A percentile compares a stretch with the other conserved stretches of the same genome.
Conservation (phyloP, 2,888 invertebrate species). For the Nezara viridula region DNA sequence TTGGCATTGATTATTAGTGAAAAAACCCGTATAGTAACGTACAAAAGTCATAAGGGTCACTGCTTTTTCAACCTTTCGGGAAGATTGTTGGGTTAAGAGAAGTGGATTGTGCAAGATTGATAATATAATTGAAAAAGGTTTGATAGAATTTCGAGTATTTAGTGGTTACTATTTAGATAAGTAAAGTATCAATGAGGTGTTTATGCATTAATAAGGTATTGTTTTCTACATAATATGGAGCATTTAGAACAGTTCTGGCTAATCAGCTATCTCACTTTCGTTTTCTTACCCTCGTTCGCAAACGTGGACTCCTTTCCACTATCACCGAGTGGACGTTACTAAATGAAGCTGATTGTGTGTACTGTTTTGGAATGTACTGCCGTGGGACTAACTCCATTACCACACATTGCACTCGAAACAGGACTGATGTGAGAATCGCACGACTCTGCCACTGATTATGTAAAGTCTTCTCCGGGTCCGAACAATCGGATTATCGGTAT, state of each 20-base stretch:
- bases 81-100: too few species aligned
- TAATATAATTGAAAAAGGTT: background rate
- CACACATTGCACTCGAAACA: background rate
- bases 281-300: background rate
- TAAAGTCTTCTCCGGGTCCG: background rate
- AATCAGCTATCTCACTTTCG: background rate
- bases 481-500: background rate
- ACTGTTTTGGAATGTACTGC: constrained; percentile 10
- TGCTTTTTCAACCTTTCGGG: too few species aligned
- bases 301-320: background rate
- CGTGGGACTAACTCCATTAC: background rate
- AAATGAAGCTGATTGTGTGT: constrained; percentile 9
- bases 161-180: background rate
- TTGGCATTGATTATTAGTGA: background rate
- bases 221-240: background rate
- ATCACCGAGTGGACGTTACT: background rate
- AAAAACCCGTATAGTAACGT: background rate
- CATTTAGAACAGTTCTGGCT: background rate
- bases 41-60: background rate
- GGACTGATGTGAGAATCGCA: constrained; percentile 6
- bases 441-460: background rate
- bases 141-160: background rate
- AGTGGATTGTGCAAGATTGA: too few species aligned
- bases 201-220: background rate
- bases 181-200: too few species aligned